phyloP scores from a whole-genome alignment of 2,888 invertebrate species.

The Philonicus albiceps region DNA sequence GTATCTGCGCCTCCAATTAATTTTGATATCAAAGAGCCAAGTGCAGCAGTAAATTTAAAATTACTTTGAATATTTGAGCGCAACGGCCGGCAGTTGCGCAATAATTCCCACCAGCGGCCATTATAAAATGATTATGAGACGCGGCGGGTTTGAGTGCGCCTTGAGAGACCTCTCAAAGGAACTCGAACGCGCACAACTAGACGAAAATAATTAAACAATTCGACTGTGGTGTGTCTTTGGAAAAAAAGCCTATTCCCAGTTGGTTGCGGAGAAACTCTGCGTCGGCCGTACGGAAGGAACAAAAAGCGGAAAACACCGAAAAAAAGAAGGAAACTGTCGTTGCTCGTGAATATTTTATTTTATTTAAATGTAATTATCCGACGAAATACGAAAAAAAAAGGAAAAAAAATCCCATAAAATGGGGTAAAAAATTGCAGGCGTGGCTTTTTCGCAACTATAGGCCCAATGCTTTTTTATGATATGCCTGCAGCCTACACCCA shows the following conservation, averaged over 20 bases:
- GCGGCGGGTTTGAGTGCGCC: not conserved
- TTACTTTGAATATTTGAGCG: not conserved
- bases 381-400: slow-evolving; percentile 56
- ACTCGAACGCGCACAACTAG: not conserved
- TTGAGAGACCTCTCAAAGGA: not conserved
- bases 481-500: slow-evolving; percentile 28
- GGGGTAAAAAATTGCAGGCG: slow-evolving; percentile 45
- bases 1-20: not conserved
- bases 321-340: slow-evolving; percentile 44
- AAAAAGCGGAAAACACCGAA: slow-evolving; percentile 29
- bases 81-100: not conserved
- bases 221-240: not conserved
- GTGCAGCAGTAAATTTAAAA: not conserved
- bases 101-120: not conserved
- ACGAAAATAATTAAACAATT: slow-evolving; percentile 37
- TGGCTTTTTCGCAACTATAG: slow-evolving; percentile 45
- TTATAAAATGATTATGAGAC: not conserved
- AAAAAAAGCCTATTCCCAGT: slow-evolving; percentile 43
- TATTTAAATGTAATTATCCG: slow-evolving; percentile 64
- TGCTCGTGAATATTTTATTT: slow-evolving; percentile 60
- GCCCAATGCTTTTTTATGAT: slow-evolving; percentile 34
- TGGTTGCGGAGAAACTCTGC: slow-evolving; percentile 46
- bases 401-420: slow-evolving; percentile 17
- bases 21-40: not conserved
- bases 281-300: slow-evolving; percentile 36